Evolutionary conservation across 1,140 invertebrate species (phyloP), one percentile per base, ranked within the genome.

Genomic region (Adelges cooleyi): DNA sequence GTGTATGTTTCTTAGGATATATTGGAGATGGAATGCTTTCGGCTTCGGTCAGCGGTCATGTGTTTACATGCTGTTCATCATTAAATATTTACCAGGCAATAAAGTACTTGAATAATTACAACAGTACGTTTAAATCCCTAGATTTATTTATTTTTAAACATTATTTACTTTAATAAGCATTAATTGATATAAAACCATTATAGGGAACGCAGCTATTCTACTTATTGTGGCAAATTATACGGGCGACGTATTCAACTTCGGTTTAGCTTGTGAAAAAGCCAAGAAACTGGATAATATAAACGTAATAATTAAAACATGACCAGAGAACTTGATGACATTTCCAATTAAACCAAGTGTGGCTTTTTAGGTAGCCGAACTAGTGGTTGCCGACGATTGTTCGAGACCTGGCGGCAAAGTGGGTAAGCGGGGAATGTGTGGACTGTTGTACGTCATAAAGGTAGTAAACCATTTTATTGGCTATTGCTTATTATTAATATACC

Each of bases 191-290:
- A 13, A 40, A 36, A 36, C n/a, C 8, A 33, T 33, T 23, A 23
- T 40, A 62, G 56, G 11, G 10, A 56, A 62, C 66, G 86, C 77
- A 67, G 89, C 87, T 25, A 80, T 85, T 50, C 70, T 92, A 4
- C 78, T 90, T 0, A 76, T 91, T 17, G 80, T 90, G 8, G 84
- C 85, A 10, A 94, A 93, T 77, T 93, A 94, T 72, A 93, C 90
- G 6, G 90, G 90, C 0, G 90, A 93, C 71, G 76, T 88, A 69
- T 74, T 94, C 3, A 92, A 92, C 74, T 92, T 92, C 76, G 90
- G 89, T 17, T 80, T 89, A 73, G 87, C 89, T 1, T 78, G 85
- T 42, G 87, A 92, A 73, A 81, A 82, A 71, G 85, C 84, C 2
- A 83, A 77, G 46, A 62, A 62, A 72, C 77, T 77, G 42, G 74